These are phyloP conservation scores for Antheraea assamensis DNA, from an alignment of 2,888 invertebrate genomes.

Conservation along the genomic window DNA sequence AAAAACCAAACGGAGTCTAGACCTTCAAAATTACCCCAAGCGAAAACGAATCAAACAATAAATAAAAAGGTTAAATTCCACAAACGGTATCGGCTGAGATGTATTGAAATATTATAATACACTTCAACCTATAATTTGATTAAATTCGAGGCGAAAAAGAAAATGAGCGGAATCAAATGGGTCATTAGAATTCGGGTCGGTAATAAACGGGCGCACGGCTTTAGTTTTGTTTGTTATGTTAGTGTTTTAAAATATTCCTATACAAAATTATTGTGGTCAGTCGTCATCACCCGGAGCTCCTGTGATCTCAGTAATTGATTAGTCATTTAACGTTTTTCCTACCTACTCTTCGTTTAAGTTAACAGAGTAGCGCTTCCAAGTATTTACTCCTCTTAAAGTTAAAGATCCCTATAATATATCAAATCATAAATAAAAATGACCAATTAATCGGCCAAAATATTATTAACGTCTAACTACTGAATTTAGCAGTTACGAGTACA, in stretches of 20 bases:
- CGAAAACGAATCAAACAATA: conserved; percentile 72
- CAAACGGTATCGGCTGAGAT: conserved; percentile 73
- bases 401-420: neutral
- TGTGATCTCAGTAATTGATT: conserved; percentile 12
- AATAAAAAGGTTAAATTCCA: conserved; percentile 78
- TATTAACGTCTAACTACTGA: neutral
- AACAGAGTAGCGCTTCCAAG: neutral
- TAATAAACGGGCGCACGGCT: conserved; percentile 73
- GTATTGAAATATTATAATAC: conserved; percentile 81
- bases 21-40: conserved; percentile 71
- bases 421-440: neutral
- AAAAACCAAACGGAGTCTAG: conserved; percentile 58
- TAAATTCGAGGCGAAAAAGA: conserved; percentile 75
- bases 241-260: conserved; percentile 56
- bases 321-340: neutral
- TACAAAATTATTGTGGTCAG: conserved; percentile 54
- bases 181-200: conserved; percentile 78
- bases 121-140: conserved; percentile 81
- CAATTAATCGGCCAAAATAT: neutral
- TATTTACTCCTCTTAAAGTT: neutral
- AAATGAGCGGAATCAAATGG: conserved; percentile 72
- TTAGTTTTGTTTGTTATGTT: conserved; percentile 72
- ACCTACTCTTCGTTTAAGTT: neutral
- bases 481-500: neutral
- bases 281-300: conserved; percentile 36